phyloP scores from a whole-genome alignment of 2,797 vertebrate species.

The Yasuhikotakia modesta region DNA sequence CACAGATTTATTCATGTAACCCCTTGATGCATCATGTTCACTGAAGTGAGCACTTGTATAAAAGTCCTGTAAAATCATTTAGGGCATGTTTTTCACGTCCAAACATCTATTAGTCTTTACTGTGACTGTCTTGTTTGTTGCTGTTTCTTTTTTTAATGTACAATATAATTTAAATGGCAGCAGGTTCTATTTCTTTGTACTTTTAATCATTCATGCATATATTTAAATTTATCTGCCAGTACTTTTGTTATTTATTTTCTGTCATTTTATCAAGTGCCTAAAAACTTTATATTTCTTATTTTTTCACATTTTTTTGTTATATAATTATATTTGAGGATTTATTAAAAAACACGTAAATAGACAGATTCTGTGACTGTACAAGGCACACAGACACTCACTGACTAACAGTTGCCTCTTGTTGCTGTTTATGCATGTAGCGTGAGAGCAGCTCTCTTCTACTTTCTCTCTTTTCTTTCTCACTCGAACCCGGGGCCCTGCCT shows the following conservation, averaged over 20 bases:
- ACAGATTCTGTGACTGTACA: not conserved
- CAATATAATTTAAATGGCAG: too few relatives aligned
- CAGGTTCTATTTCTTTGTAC: not conserved
- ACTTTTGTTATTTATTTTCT: not conserved
- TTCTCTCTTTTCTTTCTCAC: constrained; percentile 9
- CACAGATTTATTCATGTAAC: not conserved
- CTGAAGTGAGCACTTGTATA: not conserved
- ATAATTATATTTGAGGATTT: not conserved
- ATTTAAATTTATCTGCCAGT: not conserved
- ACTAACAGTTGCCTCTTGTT: constrained; percentile 10
- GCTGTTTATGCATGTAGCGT: not conserved
- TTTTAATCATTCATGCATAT: not conserved
- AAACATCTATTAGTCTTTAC: not conserved
- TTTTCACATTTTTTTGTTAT: not conserved
- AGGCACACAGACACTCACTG: not conserved
- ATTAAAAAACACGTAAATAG: not conserved
- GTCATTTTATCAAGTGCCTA: too few relatives aligned
- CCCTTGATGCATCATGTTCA: not conserved
- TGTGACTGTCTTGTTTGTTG: too few relatives aligned
- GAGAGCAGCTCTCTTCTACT: not conserved
- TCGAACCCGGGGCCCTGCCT: constrained; percentile 55
- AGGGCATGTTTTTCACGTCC: not conserved
- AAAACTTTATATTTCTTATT: too few relatives aligned
- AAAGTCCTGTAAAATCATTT: not conserved
- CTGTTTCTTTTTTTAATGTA: too few relatives aligned